Conservation (phyloP, 2,888 invertebrate species). For the Stomorhina lunata region DNA sequence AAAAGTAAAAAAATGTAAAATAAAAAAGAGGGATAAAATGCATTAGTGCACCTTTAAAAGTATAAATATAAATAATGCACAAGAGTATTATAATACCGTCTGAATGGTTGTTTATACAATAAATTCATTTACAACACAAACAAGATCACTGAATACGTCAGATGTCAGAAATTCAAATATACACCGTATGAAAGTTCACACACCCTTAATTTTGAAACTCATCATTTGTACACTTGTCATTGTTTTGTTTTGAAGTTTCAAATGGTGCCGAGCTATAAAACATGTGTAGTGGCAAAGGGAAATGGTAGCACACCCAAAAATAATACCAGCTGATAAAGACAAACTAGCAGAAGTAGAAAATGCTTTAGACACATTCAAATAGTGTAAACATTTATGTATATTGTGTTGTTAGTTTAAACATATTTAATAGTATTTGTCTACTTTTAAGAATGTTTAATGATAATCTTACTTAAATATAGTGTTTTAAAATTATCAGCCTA, state of each 20-base stretch:
- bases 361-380: too few relatives aligned
- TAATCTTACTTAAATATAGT: too few relatives aligned
- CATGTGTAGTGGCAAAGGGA: slow-evolving; percentile 6
- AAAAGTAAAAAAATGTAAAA: not conserved
- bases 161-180: not conserved
- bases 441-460: too few relatives aligned
- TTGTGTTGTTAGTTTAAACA: too few relatives aligned
- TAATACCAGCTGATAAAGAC: not conserved
- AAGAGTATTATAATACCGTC: not conserved
- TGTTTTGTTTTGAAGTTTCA: slow-evolving; percentile 28
- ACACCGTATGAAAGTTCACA: slow-evolving; percentile 4
- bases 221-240: slow-evolving; percentile 43
- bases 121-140: slow-evolving; percentile 20
- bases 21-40: not conserved
- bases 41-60: not conserved
- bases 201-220: slow-evolving; percentile 32
- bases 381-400: too few relatives aligned
- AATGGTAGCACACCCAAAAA: slow-evolving; percentile 22
- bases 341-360: not conserved
- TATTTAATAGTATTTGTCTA: too few relatives aligned
- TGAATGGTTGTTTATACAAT: slow-evolving; percentile 11
- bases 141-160: slow-evolving; percentile 39
- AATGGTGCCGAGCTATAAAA: not conserved
- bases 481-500: too few relatives aligned
- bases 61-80: not conserved